A percentile compares a stretch with the other conserved stretches of the same genome.
Evolutionary conservation across 1,140 invertebrate genomes (phyloP).

Genomic region (Papilio aristodemus): DNA sequence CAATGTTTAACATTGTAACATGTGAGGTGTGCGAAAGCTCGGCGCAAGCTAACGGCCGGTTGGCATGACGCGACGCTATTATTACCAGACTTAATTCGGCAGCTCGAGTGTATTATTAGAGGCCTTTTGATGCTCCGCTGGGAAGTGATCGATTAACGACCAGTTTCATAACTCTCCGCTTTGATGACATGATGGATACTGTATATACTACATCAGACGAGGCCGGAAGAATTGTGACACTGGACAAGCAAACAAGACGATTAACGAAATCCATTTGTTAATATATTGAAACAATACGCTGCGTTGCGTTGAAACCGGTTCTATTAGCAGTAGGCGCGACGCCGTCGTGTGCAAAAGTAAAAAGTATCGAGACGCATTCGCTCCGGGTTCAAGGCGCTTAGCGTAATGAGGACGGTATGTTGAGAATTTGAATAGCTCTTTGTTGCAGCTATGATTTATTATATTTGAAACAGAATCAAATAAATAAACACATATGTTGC

Average conservation of each 20-base stretch:
- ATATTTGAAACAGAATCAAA: background rate
- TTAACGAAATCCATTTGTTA: too few species aligned
- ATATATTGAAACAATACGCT: background rate
- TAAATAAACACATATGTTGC: background rate
- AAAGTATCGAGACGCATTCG: background rate
- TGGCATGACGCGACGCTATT: constrained; percentile 14
- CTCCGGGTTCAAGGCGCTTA: background rate
- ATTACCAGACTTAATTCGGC: constrained; percentile 12
- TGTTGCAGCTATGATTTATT: background rate
- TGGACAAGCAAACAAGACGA: too few species aligned
- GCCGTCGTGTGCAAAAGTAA: constrained; percentile 4
- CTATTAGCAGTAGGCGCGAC: background rate
- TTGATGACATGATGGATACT: too few species aligned
- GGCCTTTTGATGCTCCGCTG: constrained; percentile 11
- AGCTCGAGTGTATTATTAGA: constrained; percentile 14
- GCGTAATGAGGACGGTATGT: background rate
- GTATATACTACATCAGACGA: too few species aligned
- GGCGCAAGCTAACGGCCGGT: constrained; percentile 12
- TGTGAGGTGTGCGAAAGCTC: constrained; percentile 4
- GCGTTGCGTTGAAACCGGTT: background rate
- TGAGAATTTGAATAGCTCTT: background rate
- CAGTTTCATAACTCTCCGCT: background rate
- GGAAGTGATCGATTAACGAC: constrained; percentile 9
- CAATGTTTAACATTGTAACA: constrained; percentile 21
- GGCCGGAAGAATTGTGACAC: too few species aligned